These are phyloP conservation scores for Catocala nupta DNA, from an alignment of 2,888 invertebrate species.

Conservation along the genomic window DNA sequence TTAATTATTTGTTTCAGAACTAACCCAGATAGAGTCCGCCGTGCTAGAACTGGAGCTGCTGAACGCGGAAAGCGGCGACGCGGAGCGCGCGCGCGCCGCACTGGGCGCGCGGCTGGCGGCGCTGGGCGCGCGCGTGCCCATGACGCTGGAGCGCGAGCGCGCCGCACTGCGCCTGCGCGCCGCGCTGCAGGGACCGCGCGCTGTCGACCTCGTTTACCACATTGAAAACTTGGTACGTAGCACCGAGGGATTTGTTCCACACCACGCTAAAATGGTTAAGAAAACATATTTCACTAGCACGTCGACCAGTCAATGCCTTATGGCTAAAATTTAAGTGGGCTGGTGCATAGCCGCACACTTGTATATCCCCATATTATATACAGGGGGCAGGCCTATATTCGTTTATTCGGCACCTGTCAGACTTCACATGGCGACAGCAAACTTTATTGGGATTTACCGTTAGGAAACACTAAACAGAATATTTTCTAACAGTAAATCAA, in stretches of 20 bases:
- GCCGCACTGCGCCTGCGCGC: constrained; percentile 86
- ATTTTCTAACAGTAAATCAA: no score
- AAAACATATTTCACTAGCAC: no score
- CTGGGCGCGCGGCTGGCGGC: constrained; percentile 63
- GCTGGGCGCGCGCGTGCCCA: constrained; percentile 73
- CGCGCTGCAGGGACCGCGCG: constrained; percentile 90
- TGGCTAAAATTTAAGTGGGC: no score
- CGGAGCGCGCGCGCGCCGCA: constrained; percentile 84
- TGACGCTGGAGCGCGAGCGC: constrained; percentile 74
- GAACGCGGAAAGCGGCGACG: constrained; percentile 85
- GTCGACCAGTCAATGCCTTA: no score
- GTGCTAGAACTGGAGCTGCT: constrained; percentile 92
- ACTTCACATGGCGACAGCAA: no score
- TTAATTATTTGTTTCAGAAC: constrained; percentile 77
- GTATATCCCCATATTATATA: no score
- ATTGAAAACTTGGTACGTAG: constrained; percentile 91
- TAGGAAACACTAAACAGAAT: no score
- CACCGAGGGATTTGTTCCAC: neutral
- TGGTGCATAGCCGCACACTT: no score
- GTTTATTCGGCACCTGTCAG: no score
- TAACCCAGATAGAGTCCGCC: constrained; percentile 91
- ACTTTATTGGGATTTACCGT: no score
- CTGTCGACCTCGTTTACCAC: constrained; percentile 93
- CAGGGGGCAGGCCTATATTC: no score
- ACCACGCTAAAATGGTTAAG: no score